Evolutionary conservation across 1,140 invertebrate genomes (phyloP), one percentile per base, ranked within the genome.

Genomic region (Anthonomus grandis): DNA sequence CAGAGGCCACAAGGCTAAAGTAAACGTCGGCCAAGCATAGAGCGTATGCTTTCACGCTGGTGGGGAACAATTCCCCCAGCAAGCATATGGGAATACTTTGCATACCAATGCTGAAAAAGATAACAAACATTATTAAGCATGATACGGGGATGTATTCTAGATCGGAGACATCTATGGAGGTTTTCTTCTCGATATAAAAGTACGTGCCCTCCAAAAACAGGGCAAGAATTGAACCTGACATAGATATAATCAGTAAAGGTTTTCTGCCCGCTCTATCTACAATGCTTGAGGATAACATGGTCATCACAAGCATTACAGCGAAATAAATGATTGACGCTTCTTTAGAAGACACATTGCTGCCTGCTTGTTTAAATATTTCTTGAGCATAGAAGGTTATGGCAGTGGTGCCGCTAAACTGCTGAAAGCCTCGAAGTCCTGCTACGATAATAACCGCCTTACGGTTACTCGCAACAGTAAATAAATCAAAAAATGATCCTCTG

Each of bases 351-450:
- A 71, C 58, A 13, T 56, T 71, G 2, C 78, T 77, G 37, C 81
- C 79, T 8, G 79, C 80, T 18, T 76, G 72, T 12, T 79, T 78
- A 58, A 91, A 82, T 59, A 92, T 89, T 42, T 83, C 82, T 50
- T 88, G 84, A 15, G 86, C 80, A 64, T 90, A 90, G 25, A 86
- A 85, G 62, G 85, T 82, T 17, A 91, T 78, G 2, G 84, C 85
- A 41, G 86, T 86, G 12, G 88, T 83, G 0, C 88, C 86, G 50
- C 82, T 86, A 25, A 90, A 79, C 66, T 90, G 86, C 68, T 91
- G 87, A 31, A 87, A 84, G 4, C 85, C 59, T 66, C 86, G 85
- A 47, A 90, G 73, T 6, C 81, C 75, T 22, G 83, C 66, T 10
- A 83, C 75, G 25, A 89, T 81, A 9, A 81, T 71, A 5, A 91